Conservation (phyloP, 2,888 invertebrate genomes). For the Carabus problematicus region DNA sequence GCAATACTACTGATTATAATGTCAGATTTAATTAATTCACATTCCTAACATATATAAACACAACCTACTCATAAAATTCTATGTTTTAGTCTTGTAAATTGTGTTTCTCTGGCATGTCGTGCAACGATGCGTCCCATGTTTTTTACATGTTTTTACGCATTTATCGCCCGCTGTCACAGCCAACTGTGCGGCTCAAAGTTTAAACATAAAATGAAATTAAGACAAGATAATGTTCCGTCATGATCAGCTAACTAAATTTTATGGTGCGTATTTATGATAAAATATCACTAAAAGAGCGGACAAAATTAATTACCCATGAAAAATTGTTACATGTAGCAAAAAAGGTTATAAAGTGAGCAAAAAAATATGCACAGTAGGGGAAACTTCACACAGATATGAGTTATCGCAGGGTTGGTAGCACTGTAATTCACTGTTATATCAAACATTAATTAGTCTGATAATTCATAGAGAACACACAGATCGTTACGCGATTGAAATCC, state of each 20-base stretch:
- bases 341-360: conserved; percentile 8
- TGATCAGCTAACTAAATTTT: conserved; percentile 24
- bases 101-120: too few species aligned
- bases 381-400: background rate
- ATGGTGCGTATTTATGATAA: conserved; percentile 30
- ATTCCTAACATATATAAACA: too few species aligned
- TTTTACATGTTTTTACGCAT: too few species aligned
- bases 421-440: background rate
- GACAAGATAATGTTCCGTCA: background rate
- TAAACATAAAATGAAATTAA: too few species aligned
- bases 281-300: conserved; percentile 25
- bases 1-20: too few species aligned
- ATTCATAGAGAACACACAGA: background rate
- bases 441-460: background rate
- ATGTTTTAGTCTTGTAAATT: too few species aligned
- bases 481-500: background rate
- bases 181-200: too few species aligned
- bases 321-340: conserved; percentile 8
- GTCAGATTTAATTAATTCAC: too few species aligned
- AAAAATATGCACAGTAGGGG: background rate
- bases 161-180: too few species aligned
- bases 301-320: conserved; percentile 30
- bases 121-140: too few species aligned
- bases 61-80: too few species aligned
- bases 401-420: background rate